Conservation (phyloP, 2,888 invertebrate genomes). For the Pristionchus exspectatus region DNA sequence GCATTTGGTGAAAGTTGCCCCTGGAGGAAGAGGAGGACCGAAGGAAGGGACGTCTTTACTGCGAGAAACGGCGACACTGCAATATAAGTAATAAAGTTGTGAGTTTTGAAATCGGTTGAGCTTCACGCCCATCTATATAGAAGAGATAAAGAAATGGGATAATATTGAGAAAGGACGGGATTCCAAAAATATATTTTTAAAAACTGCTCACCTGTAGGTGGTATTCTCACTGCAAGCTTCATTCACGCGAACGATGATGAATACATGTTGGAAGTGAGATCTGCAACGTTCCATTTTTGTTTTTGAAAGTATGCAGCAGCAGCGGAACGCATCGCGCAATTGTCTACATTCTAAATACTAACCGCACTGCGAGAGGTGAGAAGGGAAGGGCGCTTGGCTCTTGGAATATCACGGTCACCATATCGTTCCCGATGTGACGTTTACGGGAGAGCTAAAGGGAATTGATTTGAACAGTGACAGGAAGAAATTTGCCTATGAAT, state of each 20-base stretch:
- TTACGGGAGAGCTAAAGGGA: constrained; percentile 87
- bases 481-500: neutral
- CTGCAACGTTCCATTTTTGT: neutral
- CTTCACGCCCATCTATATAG: neutral
- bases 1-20: constrained; percentile 90
- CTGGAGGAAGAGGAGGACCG: constrained; percentile 93
- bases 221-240: constrained; percentile 94
- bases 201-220: constrained; percentile 85
- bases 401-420: constrained; percentile 94
- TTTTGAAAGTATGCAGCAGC: neutral
- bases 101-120: neutral
- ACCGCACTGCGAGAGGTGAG: constrained; percentile 93
- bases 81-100: constrained; percentile 52
- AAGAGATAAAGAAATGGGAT: neutral
- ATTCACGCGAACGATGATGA: constrained; percentile 91
- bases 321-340: neutral
- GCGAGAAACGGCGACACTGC: constrained; percentile 83
- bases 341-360: neutral
- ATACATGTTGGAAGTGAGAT: constrained; percentile 96
- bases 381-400: constrained; percentile 86
- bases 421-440: constrained; percentile 97
- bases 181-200: neutral
- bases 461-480: neutral
- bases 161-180: neutral
- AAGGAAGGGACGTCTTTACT: constrained; percentile 96